Base-by-base conservation (phyloP, 2,888 invertebrate genomes). In the Autographa pulchrina region DNA sequence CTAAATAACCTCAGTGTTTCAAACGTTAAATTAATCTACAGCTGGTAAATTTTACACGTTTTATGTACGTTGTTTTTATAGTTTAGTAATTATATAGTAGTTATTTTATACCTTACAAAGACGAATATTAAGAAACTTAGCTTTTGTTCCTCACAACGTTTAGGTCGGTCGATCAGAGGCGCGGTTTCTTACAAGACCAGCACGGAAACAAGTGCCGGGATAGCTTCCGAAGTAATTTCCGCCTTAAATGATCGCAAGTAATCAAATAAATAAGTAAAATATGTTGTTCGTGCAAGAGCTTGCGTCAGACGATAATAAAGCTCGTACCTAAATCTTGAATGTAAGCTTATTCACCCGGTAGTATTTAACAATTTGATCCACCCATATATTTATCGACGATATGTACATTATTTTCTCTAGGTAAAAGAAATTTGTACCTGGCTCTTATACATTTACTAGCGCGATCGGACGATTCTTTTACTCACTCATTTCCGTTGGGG, bases 401-500 rank as follows among this genome's bases (percentile, higher is more conserved):
- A 48, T 48, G 7, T 48, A 48, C 32, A 8, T 14, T 41, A 59
- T 31, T 52, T 48, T 60, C 70, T 76, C 56, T 25, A 54, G 70
- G 54, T 58, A 61, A 62, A 31, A 65, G 59, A 58, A 67, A 71
- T 74, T 77, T 71, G 65, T 74, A 73, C 83, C 83, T 84, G 82
- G 80, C 80, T 76, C 77, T 80, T 85, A 84, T 84, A 85, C 86
- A 87, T 81, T 81, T 80, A 85, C 82, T 83, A 82, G 77, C 86
- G 80, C 87, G 88, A 88, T 88, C 86, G 78, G 80, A 85, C 85
- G 48, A 85, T 86, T 86, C 83, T 81, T 74, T 70, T 77, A 78
- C 84, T 77, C 72, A 64, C 56, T 88, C 79, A 90, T 90, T 90
- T 91, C 87, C 83, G 78, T 78, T 80, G 80, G 85, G 83, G 86